phyloP scores from a whole-genome alignment of 92 coral and sea anemone genomes.

The Epizoanthus rinbou region DNA sequence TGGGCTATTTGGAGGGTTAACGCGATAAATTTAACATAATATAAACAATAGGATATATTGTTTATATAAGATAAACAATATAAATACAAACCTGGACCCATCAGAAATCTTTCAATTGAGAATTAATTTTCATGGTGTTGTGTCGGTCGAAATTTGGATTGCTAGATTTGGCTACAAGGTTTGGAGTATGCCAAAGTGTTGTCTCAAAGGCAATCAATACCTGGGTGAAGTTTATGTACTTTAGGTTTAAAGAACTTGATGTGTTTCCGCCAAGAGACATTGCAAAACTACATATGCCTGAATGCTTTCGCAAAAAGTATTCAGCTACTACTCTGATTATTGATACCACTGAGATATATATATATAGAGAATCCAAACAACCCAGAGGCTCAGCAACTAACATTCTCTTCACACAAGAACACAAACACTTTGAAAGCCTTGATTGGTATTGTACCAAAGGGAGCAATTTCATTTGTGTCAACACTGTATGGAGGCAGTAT shows the following conservation, averaged over 20 bases:
- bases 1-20: too few relatives aligned
- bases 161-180: slow-evolving; percentile 61
- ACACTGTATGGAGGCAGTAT: slow-evolving; percentile 62
- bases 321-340: slow-evolving; percentile 52
- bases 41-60: too few relatives aligned
- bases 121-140: slow-evolving; percentile 49
- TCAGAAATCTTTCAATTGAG: slow-evolving; percentile 53
- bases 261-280: slow-evolving; percentile 60
- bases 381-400: slow-evolving; percentile 54
- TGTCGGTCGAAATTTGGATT: slow-evolving; percentile 60
- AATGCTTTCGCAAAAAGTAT: slow-evolving; percentile 54
- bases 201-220: slow-evolving; percentile 39
- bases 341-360: slow-evolving; percentile 62
- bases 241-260: slow-evolving; percentile 54
- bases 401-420: slow-evolving; percentile 56
- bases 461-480: slow-evolving; percentile 60
- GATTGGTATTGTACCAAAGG: slow-evolving; percentile 51
- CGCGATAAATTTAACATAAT: too few relatives aligned
- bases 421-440: slow-evolving; percentile 46
- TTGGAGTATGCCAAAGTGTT: slow-evolving; percentile 58
- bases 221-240: slow-evolving; percentile 54
- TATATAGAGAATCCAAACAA: slow-evolving; percentile 51
- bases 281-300: slow-evolving; percentile 59
- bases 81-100: slow-evolving; percentile 48
- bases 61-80: too few relatives aligned